phyloP scores from a whole-genome alignment of 2,888 invertebrate genomes.

The Chouioia cunea region DNA sequence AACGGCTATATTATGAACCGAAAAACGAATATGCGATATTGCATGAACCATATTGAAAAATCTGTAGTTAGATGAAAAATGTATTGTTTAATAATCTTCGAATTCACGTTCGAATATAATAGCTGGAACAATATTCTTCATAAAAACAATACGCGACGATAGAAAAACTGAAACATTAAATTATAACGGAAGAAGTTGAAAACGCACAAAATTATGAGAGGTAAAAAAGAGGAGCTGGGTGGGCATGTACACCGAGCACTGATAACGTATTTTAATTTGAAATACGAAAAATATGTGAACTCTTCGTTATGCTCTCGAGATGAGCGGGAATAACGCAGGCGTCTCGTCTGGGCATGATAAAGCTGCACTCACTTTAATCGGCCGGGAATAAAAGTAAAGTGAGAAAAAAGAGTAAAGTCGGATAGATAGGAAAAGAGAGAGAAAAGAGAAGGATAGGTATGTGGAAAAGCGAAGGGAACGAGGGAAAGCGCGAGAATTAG shows the following conservation, averaged over 20 bases:
- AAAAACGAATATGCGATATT: too few species aligned
- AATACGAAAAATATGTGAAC: constrained; percentile 35
- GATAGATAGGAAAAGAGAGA: constrained; percentile 15
- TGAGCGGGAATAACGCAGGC: constrained; percentile 10
- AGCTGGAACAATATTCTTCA: too few species aligned
- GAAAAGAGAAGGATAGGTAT: constrained; percentile 13
- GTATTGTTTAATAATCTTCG: too few species aligned
- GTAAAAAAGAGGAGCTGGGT: constrained; percentile 1
- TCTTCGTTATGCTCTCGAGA: constrained; percentile 29
- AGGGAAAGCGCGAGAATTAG: constrained; percentile 14
- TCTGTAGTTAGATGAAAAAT: too few species aligned
- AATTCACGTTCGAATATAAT: too few species aligned
- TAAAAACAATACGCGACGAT: too few species aligned
- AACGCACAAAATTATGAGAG: constrained; percentile 22
- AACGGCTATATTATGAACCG: constrained; percentile 9
- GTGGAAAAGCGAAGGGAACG: constrained; percentile 8
- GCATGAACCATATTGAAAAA: too few species aligned
- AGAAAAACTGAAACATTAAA: constrained; percentile 13
- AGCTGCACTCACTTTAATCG: constrained; percentile 60
- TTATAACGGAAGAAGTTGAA: constrained; percentile 23
- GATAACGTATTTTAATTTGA: constrained; percentile 10
- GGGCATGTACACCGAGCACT: constrained; percentile 2
- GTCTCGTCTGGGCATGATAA: constrained; percentile 39
- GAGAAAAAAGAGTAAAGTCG: constrained; percentile 22
- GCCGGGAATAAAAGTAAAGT: constrained; percentile 52